Evolutionary conservation across 2,888 invertebrate genomes (phyloP).

Genomic region (Brachylomia viminalis): DNA sequence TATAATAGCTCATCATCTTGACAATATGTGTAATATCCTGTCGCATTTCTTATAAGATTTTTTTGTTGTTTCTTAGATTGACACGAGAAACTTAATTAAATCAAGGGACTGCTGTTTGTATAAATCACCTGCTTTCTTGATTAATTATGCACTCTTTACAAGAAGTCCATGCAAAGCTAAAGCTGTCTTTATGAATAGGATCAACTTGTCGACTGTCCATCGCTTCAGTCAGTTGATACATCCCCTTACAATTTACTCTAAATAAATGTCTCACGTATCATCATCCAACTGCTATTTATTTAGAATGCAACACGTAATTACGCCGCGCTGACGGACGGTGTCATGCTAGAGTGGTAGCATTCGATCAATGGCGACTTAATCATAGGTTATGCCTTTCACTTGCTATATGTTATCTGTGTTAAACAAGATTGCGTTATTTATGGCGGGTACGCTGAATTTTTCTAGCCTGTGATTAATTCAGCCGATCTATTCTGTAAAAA

Average conservation of each 20-base stretch:
- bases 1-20: not conserved
- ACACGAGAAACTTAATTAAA: not conserved
- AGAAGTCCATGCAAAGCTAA: not conserved
- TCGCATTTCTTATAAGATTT: too few species aligned
- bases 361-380: conserved; percentile 46
- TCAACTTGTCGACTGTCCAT: conserved; percentile 16
- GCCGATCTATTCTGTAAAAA: too few species aligned
- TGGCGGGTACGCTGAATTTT: not conserved
- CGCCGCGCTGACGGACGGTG: conserved; percentile 38
- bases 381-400: conserved; percentile 61
- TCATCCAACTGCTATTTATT: conserved; percentile 18
- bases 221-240: conserved; percentile 1
- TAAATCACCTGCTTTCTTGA: not conserved
- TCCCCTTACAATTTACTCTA: not conserved
- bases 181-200: not conserved
- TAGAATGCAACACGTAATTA: conserved; percentile 50
- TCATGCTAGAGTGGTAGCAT: conserved; percentile 51
- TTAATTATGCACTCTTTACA: not conserved
- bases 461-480: not conserved
- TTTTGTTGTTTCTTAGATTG: not conserved
- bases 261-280: conserved; percentile 15
- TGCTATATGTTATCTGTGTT: conserved; percentile 53
- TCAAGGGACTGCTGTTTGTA: not conserved
- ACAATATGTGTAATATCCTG: not conserved
- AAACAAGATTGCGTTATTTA: conserved; percentile 34